Percentiles rank a stretch among this genome's conserved stretches.
phyloP scores from a whole-genome alignment of 2,113 vertebrate species.

The Condylura cristata region DNA sequence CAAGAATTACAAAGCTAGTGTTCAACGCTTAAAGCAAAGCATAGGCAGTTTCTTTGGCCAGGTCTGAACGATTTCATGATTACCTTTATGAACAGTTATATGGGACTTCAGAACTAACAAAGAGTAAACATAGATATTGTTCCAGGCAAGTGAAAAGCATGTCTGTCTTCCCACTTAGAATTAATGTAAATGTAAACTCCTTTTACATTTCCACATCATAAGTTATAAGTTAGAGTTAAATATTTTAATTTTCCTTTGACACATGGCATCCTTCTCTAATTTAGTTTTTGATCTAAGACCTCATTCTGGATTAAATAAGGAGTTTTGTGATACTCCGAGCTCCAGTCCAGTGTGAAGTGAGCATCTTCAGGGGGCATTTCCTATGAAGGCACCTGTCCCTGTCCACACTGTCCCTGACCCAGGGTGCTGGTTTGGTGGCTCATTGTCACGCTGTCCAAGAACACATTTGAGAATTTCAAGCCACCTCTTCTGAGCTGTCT shows the following conservation, averaged over 20 bases:
- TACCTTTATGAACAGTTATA: not conserved
- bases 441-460: conserved; percentile 19
- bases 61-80: conserved; percentile 21
- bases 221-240: conserved; percentile 62
- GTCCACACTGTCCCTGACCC: conserved; percentile 11
- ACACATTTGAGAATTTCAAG: not conserved
- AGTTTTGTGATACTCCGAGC: conserved; percentile 68
- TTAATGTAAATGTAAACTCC: too few species aligned
- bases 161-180: conserved; percentile 45
- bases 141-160: conserved; percentile 9
- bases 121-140: conserved; percentile 38
- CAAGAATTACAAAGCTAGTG: not conserved
- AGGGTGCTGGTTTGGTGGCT: conserved; percentile 57
- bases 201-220: conserved; percentile 49
- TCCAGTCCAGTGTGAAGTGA: conserved; percentile 64
- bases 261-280: conserved; percentile 66
- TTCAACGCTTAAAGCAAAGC: not conserved
- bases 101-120: not conserved
- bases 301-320: conserved; percentile 71
- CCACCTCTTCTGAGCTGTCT: not conserved
- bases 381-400: conserved; percentile 34
- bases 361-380: conserved; percentile 67
- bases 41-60: not conserved
- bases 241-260: conserved; percentile 71
- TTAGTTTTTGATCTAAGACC: conserved; percentile 69